Evolutionary conservation across 1,140 invertebrate species (phyloP), one percentile per base, ranked within the genome.

Genomic region (Pomacea maculata): DNA sequence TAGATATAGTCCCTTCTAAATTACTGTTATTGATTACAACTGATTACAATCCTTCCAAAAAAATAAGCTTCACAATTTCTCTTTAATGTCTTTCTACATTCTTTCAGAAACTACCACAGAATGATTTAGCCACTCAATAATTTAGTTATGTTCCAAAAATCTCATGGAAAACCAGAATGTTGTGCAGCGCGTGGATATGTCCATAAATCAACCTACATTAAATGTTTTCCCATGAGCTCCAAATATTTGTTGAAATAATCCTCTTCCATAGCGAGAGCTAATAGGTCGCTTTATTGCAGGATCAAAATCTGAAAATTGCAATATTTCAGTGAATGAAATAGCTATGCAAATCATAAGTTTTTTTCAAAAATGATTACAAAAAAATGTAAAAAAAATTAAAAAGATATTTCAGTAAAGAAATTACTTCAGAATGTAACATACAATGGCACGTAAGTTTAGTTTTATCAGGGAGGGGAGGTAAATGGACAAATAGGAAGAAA

Each of bases 181-280:
- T 5, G 11, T 1, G 34, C 21, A 52, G 12, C 8, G 1, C 25
- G 57, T 52, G n/a, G 45, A 25, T n/a, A 19, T 29, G 64, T 11
- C 25, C 14, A 9, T n/a, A 19, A 52, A 21, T 52, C 63, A 25
- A 86, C 89, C 87, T 84, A 91, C 89, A 86, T 91, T 91, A 71
- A 87, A 91, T 77, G 87, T 87, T 83, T 87, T 87, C 17, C 90
- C 89, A 85, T 90, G 87, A 64, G 86, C 83, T 61, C 85, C 83
- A 68, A 88, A 87, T 17, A 89, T 82, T 57, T 87, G 83, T 25
- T 84, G 78, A 78, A 91, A 91, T n/a, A 89, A 64, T 17, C 87
- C 87, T 72, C 83, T 84, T 34, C 85, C 87, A 87, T 91, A 91
- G 73, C 88, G 80, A 5, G 90, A 90, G 82, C 86, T 85, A 6